Base-by-base conservation (phyloP, 23 tunicate genomes). In the Phallusia fumigata region DNA sequence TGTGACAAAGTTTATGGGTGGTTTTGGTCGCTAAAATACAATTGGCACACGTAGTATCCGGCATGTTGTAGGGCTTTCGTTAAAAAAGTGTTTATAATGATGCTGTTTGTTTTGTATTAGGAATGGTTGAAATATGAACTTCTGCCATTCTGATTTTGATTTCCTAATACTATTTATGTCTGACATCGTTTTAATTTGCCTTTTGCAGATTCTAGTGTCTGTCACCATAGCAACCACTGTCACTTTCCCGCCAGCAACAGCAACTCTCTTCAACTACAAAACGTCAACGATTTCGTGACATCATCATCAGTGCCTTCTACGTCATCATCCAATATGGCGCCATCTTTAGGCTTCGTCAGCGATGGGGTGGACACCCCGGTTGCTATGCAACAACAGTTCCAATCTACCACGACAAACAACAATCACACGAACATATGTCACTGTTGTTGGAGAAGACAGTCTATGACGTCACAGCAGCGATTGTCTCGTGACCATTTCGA, bases 191-290 rank as follows among this genome's bases (percentile, higher is more conserved):
- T 40, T 40, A 32, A 11, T 74, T 33, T 21, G 8, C 24, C 22
- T 18, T 32, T 74, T 74, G 36, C 30, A 74, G 36, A 74, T 18
- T 21, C 69, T 11, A 58, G 28, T 16, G 69, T 22, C 28, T 22
- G 28, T 24, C 69, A 13, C 69, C 69, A 74, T 74, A 74, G 36
- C 36, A 32, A 33, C 77, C 77, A 74, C 77, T 74, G 77, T 74
- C 30, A 19, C n/a, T 19, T 19, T 74, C n/a, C n/a, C 35, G 77
- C 34, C 77, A 74, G n/a, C 34, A 74, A 21, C 77, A 74, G 2
- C 36, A 74, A 33, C 77, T 30, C 22, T 30, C n/a, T 18, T 74
- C 74, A 65, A 26, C 11, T 13, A 21, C 69, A 58, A 58, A 24
- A 21, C 69, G 28, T 21, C 26, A 58, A 58, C 69, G 69, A 21